Percentiles rank a stretch among this genome's conserved stretches.
phyloP scores from a whole-genome alignment of 2,797 vertebrate genomes.

The Thripadectes ignobilis region DNA sequence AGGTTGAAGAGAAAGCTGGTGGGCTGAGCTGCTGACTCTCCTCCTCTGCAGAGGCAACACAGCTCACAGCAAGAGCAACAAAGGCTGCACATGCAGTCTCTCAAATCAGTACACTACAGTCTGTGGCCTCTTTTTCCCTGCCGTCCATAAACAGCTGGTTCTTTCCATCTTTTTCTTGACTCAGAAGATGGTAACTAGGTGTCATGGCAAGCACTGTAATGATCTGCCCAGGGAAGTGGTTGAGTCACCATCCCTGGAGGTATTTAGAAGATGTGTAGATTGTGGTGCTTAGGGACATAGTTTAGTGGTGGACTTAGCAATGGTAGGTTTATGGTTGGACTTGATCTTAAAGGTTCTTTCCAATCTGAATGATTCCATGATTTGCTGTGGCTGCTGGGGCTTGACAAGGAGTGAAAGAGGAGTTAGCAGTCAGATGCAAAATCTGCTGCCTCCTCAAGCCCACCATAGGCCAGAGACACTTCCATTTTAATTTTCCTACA shows the following conservation, averaged over 20 bases:
- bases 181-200: background rate
- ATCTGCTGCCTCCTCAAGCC: background rate
- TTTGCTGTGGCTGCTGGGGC: background rate
- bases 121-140: background rate
- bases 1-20: background rate
- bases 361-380: background rate
- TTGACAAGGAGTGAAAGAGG: background rate
- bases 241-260: background rate
- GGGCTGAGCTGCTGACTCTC: background rate
- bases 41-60: background rate
- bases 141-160: background rate
- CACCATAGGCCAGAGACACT: background rate
- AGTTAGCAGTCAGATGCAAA: background rate
- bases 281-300: background rate
- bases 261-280: background rate
- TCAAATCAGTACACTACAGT: background rate
- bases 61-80: background rate
- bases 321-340: background rate
- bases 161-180: background rate
- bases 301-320: background rate
- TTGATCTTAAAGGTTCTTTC: background rate
- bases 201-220: background rate
- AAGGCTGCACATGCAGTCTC: rapidly evolving
- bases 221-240: background rate
- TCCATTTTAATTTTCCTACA: background rate